Evolutionary conservation across 2,113 vertebrate species (phyloP), one percentile per base, ranked within the genome.

Genomic region (Malurus alboscapulatus): DNA sequence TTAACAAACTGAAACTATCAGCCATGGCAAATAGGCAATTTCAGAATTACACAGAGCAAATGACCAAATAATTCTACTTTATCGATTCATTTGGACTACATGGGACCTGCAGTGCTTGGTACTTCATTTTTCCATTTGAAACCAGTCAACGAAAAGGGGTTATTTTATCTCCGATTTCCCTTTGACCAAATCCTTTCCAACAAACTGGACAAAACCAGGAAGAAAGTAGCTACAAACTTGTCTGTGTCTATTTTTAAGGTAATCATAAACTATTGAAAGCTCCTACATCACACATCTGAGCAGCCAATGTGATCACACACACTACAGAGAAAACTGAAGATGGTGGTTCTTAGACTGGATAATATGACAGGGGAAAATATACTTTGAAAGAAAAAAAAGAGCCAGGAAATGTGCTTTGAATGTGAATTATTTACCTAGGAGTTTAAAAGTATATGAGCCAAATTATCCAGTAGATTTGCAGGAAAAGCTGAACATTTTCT

Each of bases 1-100:
- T 68, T 76, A 92, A 96, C 53, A 93, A 78, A 82, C 12, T 77
- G 74, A 72, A 85, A 79, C 26, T 55, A 93, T 75, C 59, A 87
- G 44, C 48, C 25, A 24, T 55, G 26, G 48, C 34, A 95, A 93
- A 90, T 5, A 59, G 53, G 69, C 54, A 63, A 87, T 91, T 87
- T 87, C 51, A 89, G 74, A 91, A 44, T 69, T 62, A 78, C 53
- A 74, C 25, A 59, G 66, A 84, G 26, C 26, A 84, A 93, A n/a
- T 38, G 32, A 89, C 26, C 29, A 87, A 87, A 84, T 84, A 87
- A 85, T 85, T 84, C 26, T 79, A 27, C 17, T 87, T 82, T 72
- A 91, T 81, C 0, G 3, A 84, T 93, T 82, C 12, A 67, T 75
- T 47, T 67, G 57, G 36, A 75, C 87, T 74, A 55, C 20, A 17